phyloP scores from a whole-genome alignment of 2,888 invertebrate genomes.

The Nomada flava region DNA sequence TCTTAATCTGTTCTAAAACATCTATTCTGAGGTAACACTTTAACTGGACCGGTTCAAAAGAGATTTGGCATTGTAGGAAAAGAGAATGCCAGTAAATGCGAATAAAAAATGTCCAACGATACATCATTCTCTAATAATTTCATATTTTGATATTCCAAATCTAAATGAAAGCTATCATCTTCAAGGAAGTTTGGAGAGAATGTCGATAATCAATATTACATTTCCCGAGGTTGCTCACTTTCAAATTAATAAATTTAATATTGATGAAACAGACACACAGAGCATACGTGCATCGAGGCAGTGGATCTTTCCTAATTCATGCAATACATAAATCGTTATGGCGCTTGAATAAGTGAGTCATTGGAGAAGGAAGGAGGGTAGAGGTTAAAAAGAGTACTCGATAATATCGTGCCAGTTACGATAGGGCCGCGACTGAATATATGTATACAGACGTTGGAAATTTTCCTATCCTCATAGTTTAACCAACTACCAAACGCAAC shows the following conservation, averaged over 20 bases:
- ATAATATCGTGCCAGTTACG: slow-evolving; percentile 26
- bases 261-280: not conserved
- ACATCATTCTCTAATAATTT: slow-evolving; percentile 10
- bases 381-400: slow-evolving; percentile 18
- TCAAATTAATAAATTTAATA: slow-evolving; percentile 14
- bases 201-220: not conserved
- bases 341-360: slow-evolving; percentile 4
- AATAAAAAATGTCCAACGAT: not conserved
- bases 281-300: not conserved
- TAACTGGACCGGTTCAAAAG: too few relatives aligned
- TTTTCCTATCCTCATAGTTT: slow-evolving; percentile 48
- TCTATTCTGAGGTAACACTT: not conserved
- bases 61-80: not conserved
- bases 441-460: slow-evolving; percentile 28
- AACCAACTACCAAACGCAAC: slow-evolving; percentile 35
- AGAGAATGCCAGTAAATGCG: not conserved
- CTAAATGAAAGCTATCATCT: not conserved
- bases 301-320: not conserved
- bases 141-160: slow-evolving; percentile 40
- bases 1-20: not conserved
- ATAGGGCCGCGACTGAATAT: slow-evolving; percentile 22
- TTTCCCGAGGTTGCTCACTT: not conserved
- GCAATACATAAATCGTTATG: not conserved
- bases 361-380: slow-evolving; percentile 1
- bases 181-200: not conserved